Evolutionary conservation across 2,113 vertebrate species (phyloP).

Genomic region (Cyanoderma ruficeps): DNA sequence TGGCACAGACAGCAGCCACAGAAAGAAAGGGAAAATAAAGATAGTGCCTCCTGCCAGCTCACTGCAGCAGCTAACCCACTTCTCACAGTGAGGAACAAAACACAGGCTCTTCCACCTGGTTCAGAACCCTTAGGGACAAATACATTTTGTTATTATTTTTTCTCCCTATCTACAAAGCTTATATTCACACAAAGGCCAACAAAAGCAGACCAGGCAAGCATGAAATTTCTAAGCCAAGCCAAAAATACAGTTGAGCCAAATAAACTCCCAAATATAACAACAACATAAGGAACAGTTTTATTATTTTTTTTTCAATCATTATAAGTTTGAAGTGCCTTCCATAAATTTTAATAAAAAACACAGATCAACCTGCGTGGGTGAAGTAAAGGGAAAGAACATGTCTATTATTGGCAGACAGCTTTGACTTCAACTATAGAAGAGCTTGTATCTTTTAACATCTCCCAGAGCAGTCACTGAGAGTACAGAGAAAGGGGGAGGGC

Average conservation of each 20-base stretch:
- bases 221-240: background rate
- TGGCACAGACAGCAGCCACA: background rate
- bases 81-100: fast-evolving
- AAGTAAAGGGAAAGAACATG: background rate
- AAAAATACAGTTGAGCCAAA: background rate
- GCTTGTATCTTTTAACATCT: background rate
- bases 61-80: background rate
- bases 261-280: background rate
- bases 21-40: background rate
- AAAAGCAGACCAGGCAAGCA: background rate
- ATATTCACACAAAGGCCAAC: background rate
- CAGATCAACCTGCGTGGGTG: background rate
- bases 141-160: background rate
- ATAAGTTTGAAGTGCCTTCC: background rate
- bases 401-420: slow-evolving; percentile 16
- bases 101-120: background rate
- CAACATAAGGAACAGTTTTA: background rate
- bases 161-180: background rate
- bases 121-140: background rate
- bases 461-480: background rate
- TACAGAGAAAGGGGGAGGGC: background rate
- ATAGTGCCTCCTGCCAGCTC: background rate
- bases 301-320: background rate
- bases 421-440: background rate
- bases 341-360: background rate